A percentile compares a stretch with the other conserved stretches of the same genome.
These are phyloP conservation scores for Hyla sarda DNA, from an alignment of 2,113 vertebrate genomes.

Conservation along the genomic window DNA sequence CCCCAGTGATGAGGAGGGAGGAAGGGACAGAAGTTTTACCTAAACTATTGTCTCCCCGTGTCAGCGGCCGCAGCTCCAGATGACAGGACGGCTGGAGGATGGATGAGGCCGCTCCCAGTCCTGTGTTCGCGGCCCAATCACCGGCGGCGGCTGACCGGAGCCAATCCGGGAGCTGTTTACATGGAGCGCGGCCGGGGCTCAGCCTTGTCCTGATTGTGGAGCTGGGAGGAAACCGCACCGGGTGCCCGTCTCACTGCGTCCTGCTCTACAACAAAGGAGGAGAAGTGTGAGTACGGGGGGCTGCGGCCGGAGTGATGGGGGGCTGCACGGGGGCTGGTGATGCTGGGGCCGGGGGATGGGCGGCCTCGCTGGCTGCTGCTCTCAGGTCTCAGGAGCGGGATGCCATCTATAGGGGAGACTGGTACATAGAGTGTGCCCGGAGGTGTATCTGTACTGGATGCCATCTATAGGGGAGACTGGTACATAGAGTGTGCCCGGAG, in stretches of 20 bases:
- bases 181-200: slow-evolving; percentile 15
- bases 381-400: too few relatives aligned
- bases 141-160: background rate
- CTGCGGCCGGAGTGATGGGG: background rate
- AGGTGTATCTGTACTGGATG: too few relatives aligned
- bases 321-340: background rate
- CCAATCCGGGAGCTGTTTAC: slow-evolving; percentile 47
- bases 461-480: too few relatives aligned
- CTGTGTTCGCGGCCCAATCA: slow-evolving; percentile 18
- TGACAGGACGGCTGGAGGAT: slow-evolving; percentile 29
- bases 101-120: slow-evolving; percentile 43
- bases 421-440: too few relatives aligned
- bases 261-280: slow-evolving; percentile 55
- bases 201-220: slow-evolving; percentile 38
- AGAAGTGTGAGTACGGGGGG: slow-evolving; percentile 33
- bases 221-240: slow-evolving; percentile 49
- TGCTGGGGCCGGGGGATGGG: fast-evolving
- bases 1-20: background rate
- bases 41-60: slow-evolving; percentile 22
- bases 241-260: background rate
- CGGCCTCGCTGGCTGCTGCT: background rate
- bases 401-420: too few relatives aligned
- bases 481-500: too few relatives aligned
- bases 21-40: background rate
- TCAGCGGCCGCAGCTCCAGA: background rate